Evolutionary conservation across 1,140 invertebrate genomes (phyloP).

Genomic region (Dinoponera quadriceps): DNA sequence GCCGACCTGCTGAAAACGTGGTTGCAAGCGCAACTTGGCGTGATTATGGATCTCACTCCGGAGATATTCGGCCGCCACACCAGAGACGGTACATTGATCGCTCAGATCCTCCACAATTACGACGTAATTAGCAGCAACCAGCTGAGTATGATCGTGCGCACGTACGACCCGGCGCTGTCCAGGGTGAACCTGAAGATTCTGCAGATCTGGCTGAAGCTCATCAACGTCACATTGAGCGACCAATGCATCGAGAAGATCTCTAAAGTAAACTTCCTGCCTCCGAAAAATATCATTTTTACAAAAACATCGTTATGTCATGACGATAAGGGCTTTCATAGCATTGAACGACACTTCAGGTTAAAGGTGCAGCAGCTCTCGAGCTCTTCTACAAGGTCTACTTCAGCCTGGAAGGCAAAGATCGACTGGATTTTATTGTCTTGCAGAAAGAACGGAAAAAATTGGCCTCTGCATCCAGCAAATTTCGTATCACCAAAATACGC

Average conservation of each 20-base stretch:
- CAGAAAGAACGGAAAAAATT: constrained; percentile 83
- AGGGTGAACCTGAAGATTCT: constrained; percentile 86
- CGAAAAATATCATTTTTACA: neutral
- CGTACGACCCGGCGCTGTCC: constrained; percentile 82
- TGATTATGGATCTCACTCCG: constrained; percentile 75
- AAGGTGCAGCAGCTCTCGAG: constrained; percentile 84
- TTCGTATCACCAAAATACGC: constrained; percentile 78
- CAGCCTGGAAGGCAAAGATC: constrained; percentile 86
- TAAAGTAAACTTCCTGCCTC: constrained; percentile 4
- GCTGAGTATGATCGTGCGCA: constrained; percentile 72
- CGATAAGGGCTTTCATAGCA: neutral
- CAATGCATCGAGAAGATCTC: constrained; percentile 85
- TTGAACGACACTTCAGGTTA: constrained; percentile 72
- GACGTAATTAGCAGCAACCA: constrained; percentile 82
- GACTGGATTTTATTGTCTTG: constrained; percentile 85
- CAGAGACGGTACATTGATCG: constrained; percentile 82
- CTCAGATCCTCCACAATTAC: constrained; percentile 82
- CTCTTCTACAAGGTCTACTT: constrained; percentile 88
- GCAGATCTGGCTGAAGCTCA: constrained; percentile 83
- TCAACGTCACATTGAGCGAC: constrained; percentile 85
- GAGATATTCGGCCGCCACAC: constrained; percentile 77
- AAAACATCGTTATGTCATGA: neutral
- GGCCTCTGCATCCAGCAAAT: constrained; percentile 81
- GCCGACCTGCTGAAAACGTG: constrained; percentile 71
- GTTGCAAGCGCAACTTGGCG: constrained; percentile 72